phyloP scores from a whole-genome alignment of 2,113 vertebrate species.

The Empidonax traillii region DNA sequence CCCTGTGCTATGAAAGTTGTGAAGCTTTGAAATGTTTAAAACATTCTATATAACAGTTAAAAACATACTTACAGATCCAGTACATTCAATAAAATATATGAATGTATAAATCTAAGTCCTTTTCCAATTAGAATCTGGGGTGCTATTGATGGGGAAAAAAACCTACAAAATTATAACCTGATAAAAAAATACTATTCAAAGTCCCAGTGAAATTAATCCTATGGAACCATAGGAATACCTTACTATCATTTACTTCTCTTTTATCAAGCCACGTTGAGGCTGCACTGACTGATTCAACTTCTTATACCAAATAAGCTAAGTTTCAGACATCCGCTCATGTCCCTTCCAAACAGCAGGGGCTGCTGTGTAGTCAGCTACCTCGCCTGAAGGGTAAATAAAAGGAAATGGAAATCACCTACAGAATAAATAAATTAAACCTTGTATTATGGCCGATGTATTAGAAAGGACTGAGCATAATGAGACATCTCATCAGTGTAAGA shows the following conservation, averaged over 20 bases:
- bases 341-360: constrained; percentile 25
- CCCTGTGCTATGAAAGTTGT: background rate
- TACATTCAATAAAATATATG: background rate
- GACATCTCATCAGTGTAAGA: constrained; percentile 36
- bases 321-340: background rate
- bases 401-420: constrained; percentile 27
- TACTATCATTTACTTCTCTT: background rate
- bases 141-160: background rate
- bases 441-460: background rate
- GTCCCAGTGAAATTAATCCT: background rate
- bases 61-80: background rate
- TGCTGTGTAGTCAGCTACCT: constrained; percentile 1
- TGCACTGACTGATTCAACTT: background rate
- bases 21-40: background rate
- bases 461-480: constrained; percentile 38
- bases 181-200: background rate
- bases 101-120: background rate
- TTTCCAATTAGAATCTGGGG: background rate
- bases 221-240: background rate
- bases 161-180: background rate
- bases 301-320: background rate
- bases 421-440: constrained; percentile 52
- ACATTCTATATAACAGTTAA: background rate
- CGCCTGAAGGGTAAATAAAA: background rate
- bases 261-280: background rate